These are phyloP conservation scores for Poeciliopsis prolifica DNA, from an alignment of 2,113 vertebrate species.

Conservation along the genomic window DNA sequence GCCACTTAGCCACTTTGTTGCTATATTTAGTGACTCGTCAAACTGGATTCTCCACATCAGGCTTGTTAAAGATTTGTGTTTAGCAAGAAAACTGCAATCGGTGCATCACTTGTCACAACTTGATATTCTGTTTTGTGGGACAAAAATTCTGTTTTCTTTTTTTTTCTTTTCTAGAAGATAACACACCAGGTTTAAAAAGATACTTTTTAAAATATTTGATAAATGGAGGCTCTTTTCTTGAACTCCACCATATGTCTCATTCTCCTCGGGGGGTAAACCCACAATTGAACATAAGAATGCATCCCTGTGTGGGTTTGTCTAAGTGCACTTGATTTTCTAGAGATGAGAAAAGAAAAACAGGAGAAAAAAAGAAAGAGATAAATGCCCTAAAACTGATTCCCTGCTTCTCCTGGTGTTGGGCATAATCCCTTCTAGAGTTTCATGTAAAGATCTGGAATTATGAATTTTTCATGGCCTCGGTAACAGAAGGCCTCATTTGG, in stretches of 20 bases:
- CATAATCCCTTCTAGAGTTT: conserved; percentile 74
- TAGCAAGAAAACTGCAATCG: too few species aligned
- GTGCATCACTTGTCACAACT: not conserved
- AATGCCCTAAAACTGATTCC: conserved; percentile 62
- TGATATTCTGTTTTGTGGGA: conserved; percentile 28
- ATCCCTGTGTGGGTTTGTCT: conserved; percentile 28
- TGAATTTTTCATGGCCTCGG: conserved; percentile 75
- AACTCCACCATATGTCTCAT: conserved; percentile 42
- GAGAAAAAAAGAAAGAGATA: conserved; percentile 29
- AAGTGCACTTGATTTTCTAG: conserved; percentile 31
- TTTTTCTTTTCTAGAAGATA: conserved; percentile 29
- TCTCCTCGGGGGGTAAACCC: conserved; percentile 55
- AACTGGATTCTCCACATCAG: too few species aligned
- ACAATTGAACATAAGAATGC: conserved; percentile 41
- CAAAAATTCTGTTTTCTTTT: conserved; percentile 12
- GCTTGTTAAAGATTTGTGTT: too few species aligned
- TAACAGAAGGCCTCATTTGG: conserved; percentile 73
- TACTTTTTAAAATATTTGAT: conserved; percentile 51
- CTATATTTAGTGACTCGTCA: too few species aligned
- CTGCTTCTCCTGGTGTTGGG: conserved; percentile 62
- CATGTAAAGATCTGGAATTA: conserved; percentile 76
- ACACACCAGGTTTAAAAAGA: conserved; percentile 28
- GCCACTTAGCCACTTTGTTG: too few species aligned
- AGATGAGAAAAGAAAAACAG: conserved; percentile 12
- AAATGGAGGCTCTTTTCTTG: conserved; percentile 42